Evolutionary conservation across 2,113 vertebrate species (phyloP), one percentile per base, ranked within the genome.

Genomic region (Motacilla alba): DNA sequence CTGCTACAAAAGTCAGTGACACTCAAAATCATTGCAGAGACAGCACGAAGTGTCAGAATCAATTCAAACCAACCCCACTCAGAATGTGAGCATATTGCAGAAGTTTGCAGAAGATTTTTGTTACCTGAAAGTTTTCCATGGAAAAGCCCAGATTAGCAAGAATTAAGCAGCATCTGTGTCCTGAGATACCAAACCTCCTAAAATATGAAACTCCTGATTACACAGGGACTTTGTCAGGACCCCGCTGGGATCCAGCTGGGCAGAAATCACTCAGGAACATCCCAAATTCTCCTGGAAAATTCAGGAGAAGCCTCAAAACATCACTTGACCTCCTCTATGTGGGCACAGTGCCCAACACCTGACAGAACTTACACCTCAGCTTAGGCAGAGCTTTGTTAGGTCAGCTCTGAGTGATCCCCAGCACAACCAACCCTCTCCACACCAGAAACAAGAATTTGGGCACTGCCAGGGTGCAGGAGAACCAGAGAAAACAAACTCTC

Each of bases 81-180:
- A 26, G 15, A 93, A n/a, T 2, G 26, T 1, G 9, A 44, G 10
- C 26, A 5, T 0, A 37, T 5, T 37, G 26, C 44, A 16, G 15
- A 39, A 53, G 13, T 22, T 66, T 39, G 21, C 77, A 60, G 35
- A 59, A 11, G 28, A 37, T 26, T 33, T 28, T 33, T 31, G 14
- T 2, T 41, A 31, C 56, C 31, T n/a, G 21, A 12, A 53, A 44
- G 7, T 58, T 69, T 49, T 7, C 13, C 27, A 5, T 2, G 6
- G 27, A 50, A 16, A 26, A 63, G 17, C 56, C 4, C 24, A 68
- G 17, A 28, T 20, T 13, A 7, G 6, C 55, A 33, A 13, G 59
- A 56, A 19, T 11, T 20, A 11, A 13, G 6, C 24, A 46, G 0
- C 3, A 7, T 5, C 28, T 33, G 26, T 4, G 30, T 23, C 41